Percentiles rank a stretch among this genome's conserved stretches.
Conservation (phyloP, 2,113 vertebrate species). For the Lepisosteus oculatus region DNA sequence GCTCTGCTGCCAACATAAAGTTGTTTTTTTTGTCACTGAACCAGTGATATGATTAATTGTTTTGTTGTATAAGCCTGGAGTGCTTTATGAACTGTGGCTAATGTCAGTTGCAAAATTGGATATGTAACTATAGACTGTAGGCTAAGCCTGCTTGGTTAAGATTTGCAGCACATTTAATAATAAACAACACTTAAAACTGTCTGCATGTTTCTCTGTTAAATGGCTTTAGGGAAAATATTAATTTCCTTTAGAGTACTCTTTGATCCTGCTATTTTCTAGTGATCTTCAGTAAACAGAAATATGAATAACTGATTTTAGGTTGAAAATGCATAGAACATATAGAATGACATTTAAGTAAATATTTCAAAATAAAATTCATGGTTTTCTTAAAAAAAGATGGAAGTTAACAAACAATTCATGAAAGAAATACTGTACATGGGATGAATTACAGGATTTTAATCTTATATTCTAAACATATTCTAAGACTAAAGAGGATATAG, state of each 20-base stretch:
- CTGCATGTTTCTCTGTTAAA: neutral
- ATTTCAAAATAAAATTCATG: too few relatives aligned
- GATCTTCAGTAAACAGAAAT: neutral
- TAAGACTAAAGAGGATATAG: too few relatives aligned
- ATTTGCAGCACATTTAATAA: neutral
- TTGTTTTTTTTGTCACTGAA: slow-evolving; percentile 26
- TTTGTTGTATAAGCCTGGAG: slow-evolving; percentile 32
- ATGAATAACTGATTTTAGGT: neutral
- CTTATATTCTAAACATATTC: too few relatives aligned
- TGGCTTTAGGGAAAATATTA: neutral
- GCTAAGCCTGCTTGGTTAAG: neutral
- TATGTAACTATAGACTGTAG: slow-evolving; percentile 26
- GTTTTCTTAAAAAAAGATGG: too few relatives aligned
- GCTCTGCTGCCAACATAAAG: too few relatives aligned
- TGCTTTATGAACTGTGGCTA: slow-evolving; percentile 40
- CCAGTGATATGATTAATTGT: slow-evolving; percentile 12
- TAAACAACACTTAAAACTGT: neutral
- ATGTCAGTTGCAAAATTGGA: slow-evolving; percentile 21
- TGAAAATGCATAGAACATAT: too few relatives aligned
- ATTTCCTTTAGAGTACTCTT: neutral
- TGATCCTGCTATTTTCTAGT: neutral
- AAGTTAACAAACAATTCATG: too few relatives aligned
- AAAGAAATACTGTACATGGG: too few relatives aligned
- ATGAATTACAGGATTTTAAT: too few relatives aligned
- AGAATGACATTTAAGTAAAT: too few relatives aligned